Base-by-base conservation (phyloP, 2,888 invertebrate genomes). In the Sicus ferrugineus region DNA sequence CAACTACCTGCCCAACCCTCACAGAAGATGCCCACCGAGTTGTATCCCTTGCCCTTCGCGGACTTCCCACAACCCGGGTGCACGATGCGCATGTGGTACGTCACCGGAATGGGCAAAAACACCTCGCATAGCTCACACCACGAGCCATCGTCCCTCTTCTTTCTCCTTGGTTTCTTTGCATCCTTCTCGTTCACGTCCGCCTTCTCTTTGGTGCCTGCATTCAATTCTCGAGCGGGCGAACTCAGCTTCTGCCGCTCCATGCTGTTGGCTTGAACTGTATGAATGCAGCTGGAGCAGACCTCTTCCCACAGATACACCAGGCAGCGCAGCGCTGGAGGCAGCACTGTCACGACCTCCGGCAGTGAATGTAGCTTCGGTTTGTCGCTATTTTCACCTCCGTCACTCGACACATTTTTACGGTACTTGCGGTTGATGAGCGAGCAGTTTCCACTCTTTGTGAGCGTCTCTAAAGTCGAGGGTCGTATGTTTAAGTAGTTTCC, bases 41-140 rank as follows among this genome's bases (percentile, higher is more conserved):
- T 97, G 87, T 96, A 98, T 0, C 97, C 98, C 82, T 93, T 93
- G 63, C 94, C 94, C 28, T 91, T 90, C 5, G 95, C 92, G 71
- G 92, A 90, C 73, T 91, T 90, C 0, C 95, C 95, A 84, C 98
- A 98, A 1, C 98, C 98, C 0, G 94, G 93, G 87, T 98, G 98
- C 50, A 90, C 87, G 81, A 91, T 90, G 38, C 93, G 89, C 95
- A 98, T 95, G 85, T 98, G 98, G 77, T 93, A 93, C 0, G 95
- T 95, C 0, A 97, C 90, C 0, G 97, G 96, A 75, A 85, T 85
- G 1, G 91, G 89, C 76, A 92, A 91, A 77, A 87, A 87, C 38
- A 91, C 90, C 4, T 93, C 94, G 82, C 98, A 98, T 46, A 98
- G 87, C 83, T 98, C 97, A 85, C 98, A 98, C 75, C 84, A 86